Evolutionary conservation across 2,113 vertebrate species (phyloP).

Genomic region (Oophaga pumilio): DNA sequence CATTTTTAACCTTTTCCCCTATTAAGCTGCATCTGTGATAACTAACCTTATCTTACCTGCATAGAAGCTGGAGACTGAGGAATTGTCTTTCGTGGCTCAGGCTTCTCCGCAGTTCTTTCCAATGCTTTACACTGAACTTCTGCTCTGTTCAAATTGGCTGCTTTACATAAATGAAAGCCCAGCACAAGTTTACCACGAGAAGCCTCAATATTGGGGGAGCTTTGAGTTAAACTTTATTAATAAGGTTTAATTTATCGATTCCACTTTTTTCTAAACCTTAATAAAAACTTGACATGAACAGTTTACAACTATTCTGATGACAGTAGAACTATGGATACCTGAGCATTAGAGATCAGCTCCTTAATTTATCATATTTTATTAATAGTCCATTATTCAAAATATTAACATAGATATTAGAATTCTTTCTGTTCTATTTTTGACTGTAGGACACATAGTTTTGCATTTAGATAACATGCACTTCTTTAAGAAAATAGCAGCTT

Average conservation of each 20-base stretch:
- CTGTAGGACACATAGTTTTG: no score
- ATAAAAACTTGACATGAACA: no score
- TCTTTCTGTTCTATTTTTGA: no score
- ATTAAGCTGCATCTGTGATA: background rate
- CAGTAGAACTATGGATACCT: no score
- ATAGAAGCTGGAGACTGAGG: background rate
- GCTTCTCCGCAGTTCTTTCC: background rate
- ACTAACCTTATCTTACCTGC: background rate
- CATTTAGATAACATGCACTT: no score
- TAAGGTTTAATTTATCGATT: background rate
- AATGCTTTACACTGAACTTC: background rate
- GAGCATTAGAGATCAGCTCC: no score
- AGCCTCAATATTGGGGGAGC: background rate
- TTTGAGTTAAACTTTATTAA: background rate
- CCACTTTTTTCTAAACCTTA: background rate
- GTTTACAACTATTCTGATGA: no score
- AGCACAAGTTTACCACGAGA: background rate
- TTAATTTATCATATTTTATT: no score
- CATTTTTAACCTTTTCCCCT: background rate
- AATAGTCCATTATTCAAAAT: no score
- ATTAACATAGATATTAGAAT: no score
- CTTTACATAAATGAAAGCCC: background rate
- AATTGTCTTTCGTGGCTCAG: background rate
- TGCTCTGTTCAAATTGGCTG: background rate
- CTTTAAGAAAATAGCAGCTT: no score